phyloP scores from a whole-genome alignment of 2,797 vertebrate species.

The Urosaurus nigricauda region DNA sequence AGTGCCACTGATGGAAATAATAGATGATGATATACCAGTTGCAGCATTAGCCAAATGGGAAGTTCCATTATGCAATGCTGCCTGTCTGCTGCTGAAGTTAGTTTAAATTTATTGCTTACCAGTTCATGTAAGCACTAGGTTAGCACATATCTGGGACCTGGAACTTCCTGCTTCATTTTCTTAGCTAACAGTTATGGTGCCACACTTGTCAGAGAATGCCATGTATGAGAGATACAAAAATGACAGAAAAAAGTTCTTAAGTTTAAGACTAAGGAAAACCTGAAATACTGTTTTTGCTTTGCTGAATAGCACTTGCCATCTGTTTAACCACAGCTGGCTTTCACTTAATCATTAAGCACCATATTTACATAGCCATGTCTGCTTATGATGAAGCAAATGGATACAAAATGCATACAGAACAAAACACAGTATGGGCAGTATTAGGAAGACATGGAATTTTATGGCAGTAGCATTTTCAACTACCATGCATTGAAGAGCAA shows the following conservation, averaged over 20 bases:
- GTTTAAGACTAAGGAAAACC: conserved; percentile 35
- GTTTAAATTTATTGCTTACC: not conserved
- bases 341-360: conserved; percentile 50
- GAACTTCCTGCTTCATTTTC: not conserved
- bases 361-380: conserved; percentile 42
- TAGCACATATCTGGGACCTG: not conserved
- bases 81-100: not conserved
- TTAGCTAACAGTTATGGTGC: not conserved
- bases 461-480: conserved; percentile 50
- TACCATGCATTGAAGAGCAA: conserved; percentile 47
- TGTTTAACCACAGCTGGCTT: conserved; percentile 43
- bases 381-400: not conserved
- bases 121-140: conserved; percentile 4
- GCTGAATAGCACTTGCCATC: conserved; percentile 34
- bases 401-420: conserved; percentile 44
- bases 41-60: not conserved
- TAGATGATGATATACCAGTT: not conserved
- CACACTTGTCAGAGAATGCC: not conserved
- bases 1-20: not conserved
- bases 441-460: conserved; percentile 35
- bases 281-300: not conserved
- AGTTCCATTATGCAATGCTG: not conserved
- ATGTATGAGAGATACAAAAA: no score
- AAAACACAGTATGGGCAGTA: conserved; percentile 13
- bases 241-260: rapidly evolving